Conservation (phyloP, 2,888 invertebrate genomes). For the Luperina nickerlii region DNA sequence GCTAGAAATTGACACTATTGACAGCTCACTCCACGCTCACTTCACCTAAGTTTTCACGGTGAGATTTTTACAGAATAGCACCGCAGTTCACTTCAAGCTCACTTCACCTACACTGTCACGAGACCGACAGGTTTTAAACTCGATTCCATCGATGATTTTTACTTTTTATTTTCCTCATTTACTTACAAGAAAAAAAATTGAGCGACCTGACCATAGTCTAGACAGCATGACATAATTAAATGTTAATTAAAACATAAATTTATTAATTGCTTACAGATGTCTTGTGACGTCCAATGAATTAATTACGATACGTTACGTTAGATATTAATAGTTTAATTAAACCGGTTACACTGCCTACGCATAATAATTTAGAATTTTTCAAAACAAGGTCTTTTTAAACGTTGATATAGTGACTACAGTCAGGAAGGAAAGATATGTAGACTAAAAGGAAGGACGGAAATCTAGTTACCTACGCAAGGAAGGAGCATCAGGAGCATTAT, state of each 20-base stretch:
- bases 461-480: background rate
- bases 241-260: conserved; percentile 34
- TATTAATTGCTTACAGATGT: conserved; percentile 21
- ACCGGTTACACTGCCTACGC: conserved; percentile 23
- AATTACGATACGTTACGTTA: background rate
- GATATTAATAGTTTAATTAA: conserved; percentile 9
- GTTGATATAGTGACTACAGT: background rate
- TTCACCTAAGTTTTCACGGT: too few species aligned
- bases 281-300: conserved; percentile 20
- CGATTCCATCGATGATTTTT: background rate
- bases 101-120: background rate
- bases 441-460: background rate
- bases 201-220: background rate
- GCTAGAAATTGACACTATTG: too few species aligned
- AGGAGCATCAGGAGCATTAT: background rate
- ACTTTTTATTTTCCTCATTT: background rate
- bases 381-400: conserved; percentile 4
- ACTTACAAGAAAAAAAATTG: background rate
- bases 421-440: conserved; percentile 18
- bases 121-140: background rate
- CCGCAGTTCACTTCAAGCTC: too few species aligned
- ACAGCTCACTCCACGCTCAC: too few species aligned
- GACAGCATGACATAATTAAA: conserved; percentile 2
- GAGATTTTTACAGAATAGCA: too few species aligned
- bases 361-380: conserved; percentile 15